phyloP scores from a whole-genome alignment of 64 coral and sea anemone species.

The Dendrophyllia cribrosa region DNA sequence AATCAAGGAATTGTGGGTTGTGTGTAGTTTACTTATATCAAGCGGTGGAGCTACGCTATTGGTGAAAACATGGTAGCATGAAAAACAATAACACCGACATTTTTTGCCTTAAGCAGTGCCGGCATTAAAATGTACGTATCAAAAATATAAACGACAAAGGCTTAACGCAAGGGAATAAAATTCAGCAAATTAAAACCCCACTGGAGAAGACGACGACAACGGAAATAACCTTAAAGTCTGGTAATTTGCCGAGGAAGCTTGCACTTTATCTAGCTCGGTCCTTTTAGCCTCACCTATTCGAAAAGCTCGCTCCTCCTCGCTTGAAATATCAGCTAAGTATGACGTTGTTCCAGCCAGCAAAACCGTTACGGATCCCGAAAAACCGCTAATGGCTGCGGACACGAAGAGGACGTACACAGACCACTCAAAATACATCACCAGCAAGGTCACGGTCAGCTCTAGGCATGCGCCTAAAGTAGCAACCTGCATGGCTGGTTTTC shows the following conservation, averaged over 20 bases:
- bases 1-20: too few species aligned
- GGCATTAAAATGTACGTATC: too few species aligned
- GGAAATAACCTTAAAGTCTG: too few species aligned
- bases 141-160: too few species aligned
- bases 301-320: conserved; percentile 61
- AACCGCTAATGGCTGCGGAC: conserved; percentile 65
- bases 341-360: conserved; percentile 68
- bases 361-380: conserved; percentile 72
- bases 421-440: conserved; percentile 73
- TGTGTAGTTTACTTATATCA: too few species aligned
- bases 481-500: conserved; percentile 62
- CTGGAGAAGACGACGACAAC: too few species aligned
- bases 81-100: too few species aligned
- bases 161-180: too few species aligned
- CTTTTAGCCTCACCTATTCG: conserved; percentile 67
- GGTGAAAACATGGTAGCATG: too few species aligned
- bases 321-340: conserved; percentile 74
- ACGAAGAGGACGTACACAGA: conserved; percentile 71
- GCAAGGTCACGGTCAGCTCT: conserved; percentile 62
- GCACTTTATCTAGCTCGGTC: background rate
- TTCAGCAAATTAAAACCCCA: too few species aligned
- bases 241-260: background rate
- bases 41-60: too few species aligned
- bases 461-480: conserved; percentile 72
- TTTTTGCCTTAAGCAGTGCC: too few species aligned